Evolutionary conservation across 1,140 invertebrate genomes (phyloP), one percentile per base, ranked within the genome.

Genomic region (Tribolium madens): DNA sequence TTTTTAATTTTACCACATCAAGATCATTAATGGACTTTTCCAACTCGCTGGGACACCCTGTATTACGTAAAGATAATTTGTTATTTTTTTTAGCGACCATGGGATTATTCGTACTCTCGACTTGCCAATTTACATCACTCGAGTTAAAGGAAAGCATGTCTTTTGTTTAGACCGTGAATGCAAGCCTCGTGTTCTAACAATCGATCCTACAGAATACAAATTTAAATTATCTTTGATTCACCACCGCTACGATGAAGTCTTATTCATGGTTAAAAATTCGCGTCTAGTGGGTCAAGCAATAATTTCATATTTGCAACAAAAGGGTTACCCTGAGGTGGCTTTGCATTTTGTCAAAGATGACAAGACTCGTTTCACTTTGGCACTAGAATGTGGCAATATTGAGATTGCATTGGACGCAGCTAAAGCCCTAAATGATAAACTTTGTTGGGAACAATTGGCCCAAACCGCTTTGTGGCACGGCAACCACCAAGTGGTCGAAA

Each of bases 311-410:
- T 88, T 99, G 47, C 98, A 99, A 87, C 97, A 99, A 87, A 99
- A 99, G 88, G 98, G 98, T 0, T 99, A 99, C 87, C 98, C 98
- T 0, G 98, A 99, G 88, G 97, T 99, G n/a, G 98, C 98, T 0
- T 88, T 99, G 5, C 98, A 99, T 86, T 99, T 99, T 88, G 98
- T 99, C 0, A 99, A 99, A 86, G 98, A 99, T 85, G 96, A 99
- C 79, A 98, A 98, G 83, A 99, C 98, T 0, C 90, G 98, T 48
- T 98, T 99, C 86, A 94, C 96, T 1, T 86, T 99, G 60, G 98
- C 98, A 0, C 86, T 99, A 7, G 98, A 99, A 87, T 99, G 98
- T 87, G 97, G 97, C 5, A 99, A 99, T 86, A 98, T 99, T 83
- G 97, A 99, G 85, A 96, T 98, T 46, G 94, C 94, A 0, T 82